Conservation (phyloP, 2,888 invertebrate species). For the Cephus rjabovi region DNA sequence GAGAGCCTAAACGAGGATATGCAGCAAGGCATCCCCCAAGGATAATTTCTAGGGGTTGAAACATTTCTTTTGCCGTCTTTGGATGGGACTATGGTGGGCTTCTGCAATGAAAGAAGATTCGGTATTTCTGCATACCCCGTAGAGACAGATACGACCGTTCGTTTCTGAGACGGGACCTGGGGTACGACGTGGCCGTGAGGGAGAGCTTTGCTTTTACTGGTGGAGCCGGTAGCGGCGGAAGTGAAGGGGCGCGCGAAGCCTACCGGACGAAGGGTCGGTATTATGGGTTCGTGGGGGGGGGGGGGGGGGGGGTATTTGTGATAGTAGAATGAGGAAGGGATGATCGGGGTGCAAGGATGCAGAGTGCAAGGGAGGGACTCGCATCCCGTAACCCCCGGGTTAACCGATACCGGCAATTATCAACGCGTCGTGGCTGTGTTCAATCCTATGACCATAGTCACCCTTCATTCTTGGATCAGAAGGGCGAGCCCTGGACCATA, state of each 20-base stretch:
- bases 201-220: slow-evolving; percentile 3
- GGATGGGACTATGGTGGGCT: background rate
- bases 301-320: slow-evolving; percentile 37
- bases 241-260: slow-evolving; percentile 62
- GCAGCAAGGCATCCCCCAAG: background rate
- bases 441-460: background rate
- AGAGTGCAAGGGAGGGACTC: slow-evolving; percentile 34
- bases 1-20: background rate
- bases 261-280: slow-evolving; percentile 45
- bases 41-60: background rate
- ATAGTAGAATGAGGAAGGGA: background rate
- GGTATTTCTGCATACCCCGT: background rate
- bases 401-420: slow-evolving; percentile 67
- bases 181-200: background rate
- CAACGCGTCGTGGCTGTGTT: slow-evolving; percentile 59
- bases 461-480: slow-evolving; percentile 23
- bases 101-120: background rate
- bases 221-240: slow-evolving; percentile 51
- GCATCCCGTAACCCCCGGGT: slow-evolving; percentile 53
- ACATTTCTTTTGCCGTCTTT: background rate
- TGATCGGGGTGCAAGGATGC: slow-evolving; percentile 6
- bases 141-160: background rate
- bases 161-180: background rate
- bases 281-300: slow-evolving; percentile 49
- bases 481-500: slow-evolving; percentile 30